Base-by-base conservation (phyloP, 2,113 vertebrate genomes). In the Ploceus nigricollis region DNA sequence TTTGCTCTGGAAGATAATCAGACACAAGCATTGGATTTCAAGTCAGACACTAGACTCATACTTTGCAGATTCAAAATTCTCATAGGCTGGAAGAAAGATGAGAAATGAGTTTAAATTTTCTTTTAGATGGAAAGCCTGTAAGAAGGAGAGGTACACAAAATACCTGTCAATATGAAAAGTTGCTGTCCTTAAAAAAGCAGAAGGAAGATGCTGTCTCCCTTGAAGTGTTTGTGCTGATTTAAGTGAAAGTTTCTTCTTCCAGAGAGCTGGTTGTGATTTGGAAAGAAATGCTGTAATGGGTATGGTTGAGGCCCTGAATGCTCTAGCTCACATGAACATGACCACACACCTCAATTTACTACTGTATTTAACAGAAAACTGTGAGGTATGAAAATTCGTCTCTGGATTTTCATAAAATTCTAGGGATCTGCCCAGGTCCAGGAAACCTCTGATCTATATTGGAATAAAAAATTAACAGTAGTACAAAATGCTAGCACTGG, bases 311-410 rank as follows among this genome's bases (percentile, higher is more conserved):
- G 10, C 28, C 15, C 40, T 78, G 60, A 69, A 60, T 50, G 5
- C 2, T 16, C 4, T 42, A 56, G 23, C 5, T 60, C 30, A 53
- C 5, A 21, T 10, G 19, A 56, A 42, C 10, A 37, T 50, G 50
- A 42, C 13, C 4, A 48, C 35, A 50, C 1, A 8, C 1, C 13
- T 6, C 19, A 40, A 31, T 19, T 9, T 57, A 30, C 20, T 35
- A 9, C 8, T 15, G 3, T 24, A 18, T 35, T 81, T 30, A 30
- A 31, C 12, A 76, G n/a, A 66, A 83, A 75, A 76, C 7, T 28
- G 2, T 56, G 14, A 5, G 2, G n/a, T 61, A 11, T 6, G 1
- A n/a, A 73, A 72, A 51, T 37, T 87, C 2, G 1, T 45, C 9
- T 35, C 53, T n/a, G 10, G 5, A 2, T 92, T 87, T 81, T 42